phyloP scores from a whole-genome alignment of 2,797 vertebrate genomes.

The Chrosomus eos region DNA sequence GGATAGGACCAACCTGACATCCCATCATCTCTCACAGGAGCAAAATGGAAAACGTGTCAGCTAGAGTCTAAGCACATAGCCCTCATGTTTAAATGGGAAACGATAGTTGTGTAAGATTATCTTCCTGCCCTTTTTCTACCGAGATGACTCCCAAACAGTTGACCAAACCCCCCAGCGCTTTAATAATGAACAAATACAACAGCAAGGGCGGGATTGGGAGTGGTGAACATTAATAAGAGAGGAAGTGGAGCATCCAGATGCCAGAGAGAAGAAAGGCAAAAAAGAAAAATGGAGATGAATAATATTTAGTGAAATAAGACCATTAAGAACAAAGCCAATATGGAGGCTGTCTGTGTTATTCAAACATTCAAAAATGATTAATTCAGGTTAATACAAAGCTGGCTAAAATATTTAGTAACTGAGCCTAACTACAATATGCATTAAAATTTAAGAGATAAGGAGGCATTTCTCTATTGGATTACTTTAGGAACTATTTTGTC shows the following conservation, averaged over 20 bases:
- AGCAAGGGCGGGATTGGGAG: conserved; percentile 40
- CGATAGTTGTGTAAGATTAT: conserved; percentile 50
- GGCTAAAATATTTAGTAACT: not conserved
- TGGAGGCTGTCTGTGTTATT: not conserved
- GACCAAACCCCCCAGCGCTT: conserved; percentile 32
- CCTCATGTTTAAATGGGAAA: conserved; percentile 38
- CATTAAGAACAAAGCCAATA: conserved; percentile 13
- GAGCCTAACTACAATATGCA: not conserved
- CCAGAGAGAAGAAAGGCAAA: conserved; percentile 18
- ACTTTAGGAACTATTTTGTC: not conserved
- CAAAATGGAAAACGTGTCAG: conserved; percentile 24
- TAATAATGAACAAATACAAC: conserved; percentile 55
- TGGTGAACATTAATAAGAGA: conserved; percentile 54
- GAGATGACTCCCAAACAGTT: conserved; percentile 57
- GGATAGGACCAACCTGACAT: conserved; percentile 41
- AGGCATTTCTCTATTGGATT: not conserved
- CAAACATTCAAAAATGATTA: not conserved
- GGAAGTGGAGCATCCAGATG: conserved; percentile 52
- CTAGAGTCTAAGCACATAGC: conserved; percentile 30
- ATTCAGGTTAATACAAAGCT: conserved; percentile 29
- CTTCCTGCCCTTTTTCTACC: conserved; percentile 42
- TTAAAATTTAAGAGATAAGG: not conserved
- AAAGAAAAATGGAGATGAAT: conserved; percentile 5
- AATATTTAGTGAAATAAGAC: conserved; percentile 13
- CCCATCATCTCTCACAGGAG: conserved; percentile 43